A percentile compares a stretch with the other conserved stretches of the same genome.
These are phyloP conservation scores for Clytia hemisphaerica DNA, from an alignment of 30 jellyfish, hydroid and myxozoan genomes.

Conservation along the genomic window DNA sequence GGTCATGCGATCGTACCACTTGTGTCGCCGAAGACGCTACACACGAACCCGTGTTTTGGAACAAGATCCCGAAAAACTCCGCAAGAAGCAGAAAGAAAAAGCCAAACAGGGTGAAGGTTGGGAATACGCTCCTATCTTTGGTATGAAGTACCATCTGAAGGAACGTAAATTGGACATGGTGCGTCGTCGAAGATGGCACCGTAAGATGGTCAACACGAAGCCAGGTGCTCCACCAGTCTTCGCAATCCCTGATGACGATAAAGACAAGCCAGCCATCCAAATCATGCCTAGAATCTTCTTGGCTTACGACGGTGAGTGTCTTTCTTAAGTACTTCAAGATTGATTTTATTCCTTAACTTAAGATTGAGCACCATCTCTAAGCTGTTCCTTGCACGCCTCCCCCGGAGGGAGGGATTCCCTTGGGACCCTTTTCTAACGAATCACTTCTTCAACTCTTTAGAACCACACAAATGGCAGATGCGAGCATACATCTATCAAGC, in stretches of 20 bases:
- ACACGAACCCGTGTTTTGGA: constrained; percentile 69
- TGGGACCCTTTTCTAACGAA: not conserved
- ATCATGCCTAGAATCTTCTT: constrained; percentile 87
- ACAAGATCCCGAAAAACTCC: constrained; percentile 75
- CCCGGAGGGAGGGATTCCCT: not conserved
- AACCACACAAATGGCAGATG: constrained; percentile 86
- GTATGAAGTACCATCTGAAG: constrained; percentile 87
- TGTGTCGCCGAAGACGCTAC: constrained; percentile 89
- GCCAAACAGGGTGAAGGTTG: constrained; percentile 92
- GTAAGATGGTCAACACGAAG: constrained; percentile 63
- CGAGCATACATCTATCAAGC: constrained; percentile 96
- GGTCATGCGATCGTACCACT: constrained; percentile 78
- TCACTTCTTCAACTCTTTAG: constrained; percentile 20
- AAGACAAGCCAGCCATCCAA: constrained; percentile 78
- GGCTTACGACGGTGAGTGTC: constrained; percentile 62
- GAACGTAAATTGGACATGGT: constrained; percentile 97
- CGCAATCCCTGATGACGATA: constrained; percentile 65
- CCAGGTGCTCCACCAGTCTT: constrained; percentile 98
- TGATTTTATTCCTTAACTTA: not conserved
- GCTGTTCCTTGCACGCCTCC: not conserved
- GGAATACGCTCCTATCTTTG: constrained; percentile 96
- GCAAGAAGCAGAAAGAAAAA: constrained; percentile 75
- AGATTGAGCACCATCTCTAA: not conserved
- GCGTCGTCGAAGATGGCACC: constrained; percentile 95
- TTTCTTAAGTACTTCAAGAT: not conserved